A percentile compares a stretch with the other conserved stretches of the same genome.
These are phyloP conservation scores for Caenorhabditis brenneri DNA, from an alignment of 1,140 invertebrate species.

Conservation along the genomic window DNA sequence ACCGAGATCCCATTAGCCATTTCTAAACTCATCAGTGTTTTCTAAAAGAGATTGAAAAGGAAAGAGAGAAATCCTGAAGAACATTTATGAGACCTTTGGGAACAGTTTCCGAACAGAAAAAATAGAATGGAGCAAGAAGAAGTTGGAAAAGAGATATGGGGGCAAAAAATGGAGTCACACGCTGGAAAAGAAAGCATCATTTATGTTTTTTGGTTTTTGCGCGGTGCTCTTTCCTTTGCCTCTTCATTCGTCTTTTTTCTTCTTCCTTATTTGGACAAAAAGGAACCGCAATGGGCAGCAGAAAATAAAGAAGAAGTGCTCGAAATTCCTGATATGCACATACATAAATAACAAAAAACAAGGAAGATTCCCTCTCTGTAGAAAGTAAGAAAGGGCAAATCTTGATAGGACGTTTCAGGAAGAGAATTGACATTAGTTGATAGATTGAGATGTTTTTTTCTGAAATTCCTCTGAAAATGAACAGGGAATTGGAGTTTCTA, in stretches of 20 bases:
- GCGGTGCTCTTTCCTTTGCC: not conserved
- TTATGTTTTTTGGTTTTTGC: slow-evolving; percentile 30
- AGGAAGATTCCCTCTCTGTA: no score
- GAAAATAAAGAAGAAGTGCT: not conserved
- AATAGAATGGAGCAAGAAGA: not conserved
- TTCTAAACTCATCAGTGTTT: slow-evolving; percentile 7
- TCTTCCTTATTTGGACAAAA: not conserved
- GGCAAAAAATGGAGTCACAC: slow-evolving; percentile 31
- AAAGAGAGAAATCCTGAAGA: not conserved
- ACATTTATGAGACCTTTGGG: slow-evolving; percentile 34
- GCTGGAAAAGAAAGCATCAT: not conserved
- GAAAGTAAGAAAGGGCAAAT: not conserved
- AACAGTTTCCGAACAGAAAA: not conserved
- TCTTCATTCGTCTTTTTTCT: slow-evolving; percentile 23
- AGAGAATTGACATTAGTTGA: not conserved
- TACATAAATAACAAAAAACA: slow-evolving; percentile 28
- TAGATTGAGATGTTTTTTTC: not conserved
- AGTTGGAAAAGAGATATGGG: not conserved
- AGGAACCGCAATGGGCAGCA: not conserved
- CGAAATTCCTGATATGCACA: not conserved
- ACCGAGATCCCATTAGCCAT: not conserved
- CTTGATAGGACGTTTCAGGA: not conserved
- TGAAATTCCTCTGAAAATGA: not conserved
- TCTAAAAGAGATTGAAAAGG: not conserved
- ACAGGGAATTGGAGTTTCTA: not conserved